These are phyloP conservation scores for Nasua narica DNA, from an alignment of 2,797 vertebrate genomes.

Conservation along the genomic window DNA sequence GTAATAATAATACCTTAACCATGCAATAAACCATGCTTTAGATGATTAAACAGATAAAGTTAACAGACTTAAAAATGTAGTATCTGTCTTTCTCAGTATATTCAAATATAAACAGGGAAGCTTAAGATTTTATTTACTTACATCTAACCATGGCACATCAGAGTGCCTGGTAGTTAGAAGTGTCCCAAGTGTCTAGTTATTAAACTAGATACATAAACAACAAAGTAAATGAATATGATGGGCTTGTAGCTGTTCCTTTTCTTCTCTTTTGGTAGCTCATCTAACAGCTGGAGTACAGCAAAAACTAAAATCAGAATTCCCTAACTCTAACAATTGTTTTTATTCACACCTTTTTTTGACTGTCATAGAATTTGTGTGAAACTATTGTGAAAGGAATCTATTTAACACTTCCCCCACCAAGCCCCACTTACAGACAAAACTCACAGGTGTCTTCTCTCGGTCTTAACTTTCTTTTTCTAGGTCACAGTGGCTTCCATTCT, in stretches of 20 bases:
- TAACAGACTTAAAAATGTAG: neutral
- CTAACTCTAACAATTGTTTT: neutral
- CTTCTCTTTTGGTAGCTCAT: neutral
- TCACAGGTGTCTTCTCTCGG: neutral
- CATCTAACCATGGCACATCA: accelerated
- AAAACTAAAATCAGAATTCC: neutral
- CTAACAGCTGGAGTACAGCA: neutral
- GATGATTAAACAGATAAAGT: neutral
- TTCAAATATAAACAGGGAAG: neutral
- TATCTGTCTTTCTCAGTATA: neutral
- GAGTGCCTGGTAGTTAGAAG: neutral
- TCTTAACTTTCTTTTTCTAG: neutral
- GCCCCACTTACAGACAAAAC: neutral
- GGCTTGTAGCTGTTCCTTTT: neutral
- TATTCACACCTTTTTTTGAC: neutral
- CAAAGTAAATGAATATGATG: neutral
- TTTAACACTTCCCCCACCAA: neutral
- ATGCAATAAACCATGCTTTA: neutral
- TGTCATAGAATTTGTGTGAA: neutral
- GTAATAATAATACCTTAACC: neutral
- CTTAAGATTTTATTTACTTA: neutral
- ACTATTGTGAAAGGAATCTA: neutral
- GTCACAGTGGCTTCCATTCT: neutral
- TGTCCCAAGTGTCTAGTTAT: too few species aligned
- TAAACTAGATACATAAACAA: neutral